Percentiles rank a stretch among this genome's conserved stretches.
These are phyloP conservation scores for Ditylenchus dipsaci DNA, from an alignment of 1,140 invertebrate species.

Conservation along the genomic window DNA sequence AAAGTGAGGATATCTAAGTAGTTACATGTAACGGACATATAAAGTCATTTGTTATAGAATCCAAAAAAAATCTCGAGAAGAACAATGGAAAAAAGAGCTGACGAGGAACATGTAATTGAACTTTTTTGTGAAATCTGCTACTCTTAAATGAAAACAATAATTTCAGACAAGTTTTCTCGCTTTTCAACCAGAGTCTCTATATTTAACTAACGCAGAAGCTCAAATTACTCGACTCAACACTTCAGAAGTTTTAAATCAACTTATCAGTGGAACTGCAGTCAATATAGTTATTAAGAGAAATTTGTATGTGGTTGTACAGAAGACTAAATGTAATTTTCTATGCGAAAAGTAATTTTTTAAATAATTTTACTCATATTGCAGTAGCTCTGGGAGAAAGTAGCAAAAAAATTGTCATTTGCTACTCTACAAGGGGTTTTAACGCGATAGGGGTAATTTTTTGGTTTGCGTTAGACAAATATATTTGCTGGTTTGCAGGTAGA, in stretches of 20 bases:
- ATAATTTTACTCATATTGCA: conserved; percentile 1
- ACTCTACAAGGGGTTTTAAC: conserved; percentile 28
- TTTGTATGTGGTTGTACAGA: conserved; percentile 22
- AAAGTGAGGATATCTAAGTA: too few relatives aligned
- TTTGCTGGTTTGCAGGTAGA: conserved; percentile 1
- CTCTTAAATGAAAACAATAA: too few relatives aligned
- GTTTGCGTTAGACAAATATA: too few relatives aligned
- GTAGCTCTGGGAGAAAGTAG: background rate
- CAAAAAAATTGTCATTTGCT: conserved; percentile 3
- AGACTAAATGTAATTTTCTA: background rate
- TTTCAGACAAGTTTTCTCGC: background rate
- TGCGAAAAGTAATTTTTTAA: background rate
- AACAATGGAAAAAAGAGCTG: conserved; percentile 23
- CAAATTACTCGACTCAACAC: conserved; percentile 17
- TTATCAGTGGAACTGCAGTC: conserved; percentile 11
- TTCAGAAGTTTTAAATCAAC: conserved; percentile 8
- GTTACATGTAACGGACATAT: too few relatives aligned
- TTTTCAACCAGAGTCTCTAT: background rate
- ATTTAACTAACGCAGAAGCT: conserved; percentile 10
- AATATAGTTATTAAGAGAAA: conserved; percentile 30
- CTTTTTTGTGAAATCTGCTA: too few relatives aligned
- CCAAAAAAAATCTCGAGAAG: background rate
- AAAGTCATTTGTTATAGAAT: background rate
- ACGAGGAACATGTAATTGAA: conserved; percentile 30
- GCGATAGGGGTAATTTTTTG: conserved; percentile 11